Evolutionary conservation across 2,888 invertebrate genomes (phyloP).

Genomic region (Teleiodes luculella): DNA sequence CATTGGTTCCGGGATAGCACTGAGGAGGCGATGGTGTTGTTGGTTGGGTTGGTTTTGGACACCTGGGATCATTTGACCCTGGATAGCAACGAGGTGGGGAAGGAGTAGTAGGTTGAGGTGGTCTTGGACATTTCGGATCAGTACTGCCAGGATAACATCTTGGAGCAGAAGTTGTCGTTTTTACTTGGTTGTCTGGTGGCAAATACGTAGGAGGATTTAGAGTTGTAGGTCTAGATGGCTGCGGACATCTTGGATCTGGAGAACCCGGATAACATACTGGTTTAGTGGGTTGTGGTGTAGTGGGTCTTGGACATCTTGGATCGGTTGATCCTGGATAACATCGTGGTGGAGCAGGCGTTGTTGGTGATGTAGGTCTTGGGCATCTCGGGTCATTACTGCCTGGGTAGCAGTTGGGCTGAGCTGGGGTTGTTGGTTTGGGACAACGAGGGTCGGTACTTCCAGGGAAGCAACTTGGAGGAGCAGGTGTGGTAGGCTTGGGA

Average conservation of each 20-base stretch:
- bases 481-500: conserved; percentile 29
- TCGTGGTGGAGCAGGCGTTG: conserved; percentile 28
- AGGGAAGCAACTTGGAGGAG: conserved; percentile 33
- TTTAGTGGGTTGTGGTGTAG: conserved; percentile 20
- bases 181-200: conserved; percentile 27
- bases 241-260: conserved; percentile 49
- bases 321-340: conserved; percentile 41
- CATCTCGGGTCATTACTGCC: conserved; percentile 36
- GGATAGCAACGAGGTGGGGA: conserved; percentile 28
- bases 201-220: conserved; percentile 18
- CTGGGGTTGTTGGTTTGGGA: conserved; percentile 25
- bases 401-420: conserved; percentile 33
- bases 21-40: conserved; percentile 28
- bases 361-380: conserved; percentile 29
- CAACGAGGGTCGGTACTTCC: conserved; percentile 37
- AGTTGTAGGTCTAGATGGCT: conserved; percentile 38
- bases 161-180: conserved; percentile 27
- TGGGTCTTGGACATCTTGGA: conserved; percentile 29
- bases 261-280: conserved; percentile 40
- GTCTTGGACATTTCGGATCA: conserved; percentile 34
- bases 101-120: conserved; percentile 21
- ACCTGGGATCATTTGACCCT: conserved; percentile 37
- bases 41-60: conserved; percentile 31
- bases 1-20: conserved; percentile 35
- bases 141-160: conserved; percentile 35